Base-by-base conservation (phyloP, 2,888 invertebrate species). In the Drosophila setosimentum region DNA sequence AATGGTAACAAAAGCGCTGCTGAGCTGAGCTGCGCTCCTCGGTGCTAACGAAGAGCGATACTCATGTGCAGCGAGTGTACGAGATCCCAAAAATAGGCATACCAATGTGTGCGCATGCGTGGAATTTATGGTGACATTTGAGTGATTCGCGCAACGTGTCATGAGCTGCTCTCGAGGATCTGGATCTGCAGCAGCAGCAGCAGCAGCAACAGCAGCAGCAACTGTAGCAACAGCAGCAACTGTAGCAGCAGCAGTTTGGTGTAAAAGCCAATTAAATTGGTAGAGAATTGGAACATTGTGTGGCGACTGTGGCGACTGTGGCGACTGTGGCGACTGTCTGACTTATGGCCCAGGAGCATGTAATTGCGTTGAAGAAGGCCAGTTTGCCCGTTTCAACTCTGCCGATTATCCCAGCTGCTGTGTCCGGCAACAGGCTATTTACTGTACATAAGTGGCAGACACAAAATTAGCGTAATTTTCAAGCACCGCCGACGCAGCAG, bases 81-180 rank as follows among this genome's bases (percentile, higher is more conserved):
- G 49, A 67, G 73, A 68, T 29, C 76, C 85, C 87, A 83, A 87
- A 90, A 89, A 85, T 83, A 84, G 85, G 80, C 89, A 89, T 89
- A 79, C 91, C 89, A 65, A 90, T 85, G 91, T 87, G 89, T 91
- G 87, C 91, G 90, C 89, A 90, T 87, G 89, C 76, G 80, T 76
- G 89, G 91, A 89, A 89, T 89, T 89, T 91, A 89, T 89, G 90
- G 91, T 90, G 89, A 91, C 91, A 90, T 89, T 87, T 89, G 86
- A 90, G 87, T 88, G 87, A 87, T 90, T 87, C 87, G 89, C 73
- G 76, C 87, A 84, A 87, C 84, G 87, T 87, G 90, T 78, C 78
- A 76, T 80, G 78, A 68, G 80, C 82, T 63, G 75, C 73, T 83
- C 74, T 63, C 55, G 73, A 78, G 77, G 75, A 78, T 73, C 74